Base-by-base conservation (phyloP, 2,113 vertebrate species). In the Rissa tridactyla region DNA sequence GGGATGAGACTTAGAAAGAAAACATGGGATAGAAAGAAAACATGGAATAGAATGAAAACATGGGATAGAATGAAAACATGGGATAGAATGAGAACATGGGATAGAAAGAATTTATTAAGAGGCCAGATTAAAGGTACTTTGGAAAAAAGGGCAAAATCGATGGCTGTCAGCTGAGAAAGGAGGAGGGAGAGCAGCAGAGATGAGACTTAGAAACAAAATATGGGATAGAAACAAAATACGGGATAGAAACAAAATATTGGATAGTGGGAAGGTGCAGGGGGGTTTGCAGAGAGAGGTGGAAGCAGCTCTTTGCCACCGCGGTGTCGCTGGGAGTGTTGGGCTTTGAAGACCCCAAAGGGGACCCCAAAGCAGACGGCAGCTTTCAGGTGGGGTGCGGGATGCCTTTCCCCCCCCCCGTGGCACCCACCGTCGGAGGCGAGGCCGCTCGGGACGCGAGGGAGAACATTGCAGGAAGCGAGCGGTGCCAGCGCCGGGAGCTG, bases 401-500 rank as follows among this genome's bases (percentile, higher is more conserved):
- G 42, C 40, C 12, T 26, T 34, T 44, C 34, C 62, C 11, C 6
- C 6, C 2, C 6, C 10, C 42, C 13, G 15, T 57, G 17, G 18
- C 18, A 3, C 32, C 69, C 4, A 15, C 42, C 12, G 5, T 34
- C 9, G 11, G 76, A 18, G 38, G n/a, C 3, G 12, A 34, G 1
- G 2, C 1, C 1, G 4, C 44, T 49, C 3, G 2, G 76, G 51
- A 36, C 70, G 58, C 5, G 6, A 54, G 64, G 4, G 3, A 60
- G 46, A 13, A 12, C 44, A 5, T 23, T 1, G 27, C 82, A n/a
- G 61, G 84, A 47, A 55, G 38, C 29, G 11, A 58, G 89, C 4
- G 5, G 58, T 80, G 75, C 89, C 62, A 22, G 89, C 11, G 19
- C 62, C 23, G 8, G 68, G 65, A 52, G 73, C 79, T 76, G 90